Evolutionary conservation across 2,797 vertebrate genomes (phyloP), one percentile per base, ranked within the genome.

Genomic region (Vireo griseus): DNA sequence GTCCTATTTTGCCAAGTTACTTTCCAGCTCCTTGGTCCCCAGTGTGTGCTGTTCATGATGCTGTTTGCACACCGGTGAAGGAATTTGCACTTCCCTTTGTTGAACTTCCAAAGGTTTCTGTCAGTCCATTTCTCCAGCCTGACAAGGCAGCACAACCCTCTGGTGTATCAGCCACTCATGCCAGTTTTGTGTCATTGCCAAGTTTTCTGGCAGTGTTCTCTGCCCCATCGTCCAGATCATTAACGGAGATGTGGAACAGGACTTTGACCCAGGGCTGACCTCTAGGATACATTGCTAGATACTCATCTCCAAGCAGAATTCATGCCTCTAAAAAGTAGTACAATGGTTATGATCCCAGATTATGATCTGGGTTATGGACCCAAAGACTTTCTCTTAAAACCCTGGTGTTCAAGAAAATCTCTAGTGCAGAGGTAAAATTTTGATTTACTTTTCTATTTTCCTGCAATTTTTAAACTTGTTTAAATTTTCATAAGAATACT

Each of bases 91-190:
- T 31, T 47, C 8, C 4, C 4, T 66, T 55, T 71, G 12, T 2
- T 63, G 48, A 63, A 68, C 37, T 42, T 47, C 16, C 5, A 8
- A 16, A 51, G 1, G 2, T 78, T 68, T 55, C 26, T 75, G 13
- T 37, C 37, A 79, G 15, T 7, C n/a, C 29, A 29, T 55, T 76
- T 55, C n/a, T 59, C 6, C 37, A 42, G 13, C 7, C n/a, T 68
- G 26, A 61, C 1, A 1, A n/a, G 10, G n/a, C 47, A 66, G 18
- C 39, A 8, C 0, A 5, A 54, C 28, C 6, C 13, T 54, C 26
- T 5, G 4, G 10, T 47, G 9, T 15, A 65, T 31, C 24, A 59
- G 33, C 13, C 33, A 42, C 20, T 55, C 51, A 37, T 45, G 10
- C 37, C 31, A 44, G 57, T 57, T 69, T 40, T n/a, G 33, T 81